These are phyloP conservation scores for Tachycineta bicolor DNA, from an alignment of 2,113 vertebrate species.

Conservation along the genomic window DNA sequence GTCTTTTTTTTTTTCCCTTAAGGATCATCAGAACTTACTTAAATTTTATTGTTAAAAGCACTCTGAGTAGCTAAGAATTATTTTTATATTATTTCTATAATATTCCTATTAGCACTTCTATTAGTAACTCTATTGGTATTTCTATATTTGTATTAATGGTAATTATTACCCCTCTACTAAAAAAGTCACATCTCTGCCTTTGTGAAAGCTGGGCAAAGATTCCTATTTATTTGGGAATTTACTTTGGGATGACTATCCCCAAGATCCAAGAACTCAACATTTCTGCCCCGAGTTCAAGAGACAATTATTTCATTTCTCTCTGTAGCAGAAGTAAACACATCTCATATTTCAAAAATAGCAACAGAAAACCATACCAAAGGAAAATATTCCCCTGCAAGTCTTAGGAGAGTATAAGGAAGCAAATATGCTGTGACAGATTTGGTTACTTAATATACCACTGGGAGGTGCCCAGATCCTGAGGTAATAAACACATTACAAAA, in stretches of 20 bases:
- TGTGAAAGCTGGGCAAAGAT: background rate
- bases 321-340: background rate
- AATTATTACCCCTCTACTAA: background rate
- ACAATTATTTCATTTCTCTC: background rate
- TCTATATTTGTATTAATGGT: background rate
- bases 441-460: background rate
- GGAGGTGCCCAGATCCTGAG: background rate
- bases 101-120: background rate
- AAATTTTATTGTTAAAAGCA: background rate
- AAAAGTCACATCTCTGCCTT: background rate
- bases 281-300: background rate
- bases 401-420: background rate
- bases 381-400: background rate
- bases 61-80: background rate
- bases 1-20: background rate
- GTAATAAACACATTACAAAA: slow-evolving; percentile 1
- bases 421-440: slow-evolving; percentile 8
- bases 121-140: background rate
- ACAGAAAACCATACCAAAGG: background rate
- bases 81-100: background rate
- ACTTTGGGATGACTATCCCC: background rate
- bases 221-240: background rate
- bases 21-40: background rate
- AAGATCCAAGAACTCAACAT: background rate
- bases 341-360: background rate